Base-by-base conservation (phyloP, 1,140 invertebrate genomes). In the Delia radicum region DNA sequence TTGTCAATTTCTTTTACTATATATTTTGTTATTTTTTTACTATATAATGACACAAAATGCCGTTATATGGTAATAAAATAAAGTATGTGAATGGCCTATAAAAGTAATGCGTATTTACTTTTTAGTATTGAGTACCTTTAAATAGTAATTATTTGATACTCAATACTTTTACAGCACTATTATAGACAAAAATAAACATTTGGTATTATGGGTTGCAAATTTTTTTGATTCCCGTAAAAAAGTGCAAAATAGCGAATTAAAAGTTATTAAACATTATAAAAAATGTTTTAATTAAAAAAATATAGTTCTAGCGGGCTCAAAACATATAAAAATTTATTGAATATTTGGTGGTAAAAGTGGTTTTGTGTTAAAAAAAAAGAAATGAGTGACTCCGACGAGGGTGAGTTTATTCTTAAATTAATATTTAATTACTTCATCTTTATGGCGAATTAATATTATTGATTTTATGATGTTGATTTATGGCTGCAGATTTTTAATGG, bases 351-450 rank as follows among this genome's bases (percentile, higher is more conserved):
- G 0, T 42, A 42, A 42, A 8, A 42, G 37, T 42, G 31, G 8
- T n/a, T 55, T 21, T 28, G 5, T 27, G 24, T 18, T 28, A 5
- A 12, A 7, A 67, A 12, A 2, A 67, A 37, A 75, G n/a, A 31
- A 67, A 80, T 78, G 79, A 77, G 82, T 46, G 82, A 83, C 78
- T 83, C 81, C 7, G 82, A 83, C 61, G 82, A 83, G 77, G 82
- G 82, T 83, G 73, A 76, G 79, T 79, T 73, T 46, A 73, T 76
- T 76, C 28, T 63, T 21, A 21, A 48, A 73, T 73, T 73, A 61
- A 73, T 48, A 48, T 73, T 73, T 73, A 48, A 73, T 48, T 73
- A 15, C 33, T 3, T 46, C 24, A 10, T 29, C 8, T 46, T 73
- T 18, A 46, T 73, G 46, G 55, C n/a, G 48, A 55, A 73, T 28